phyloP scores from a whole-genome alignment of 1,140 invertebrate species.

The Cylas formicarius region DNA sequence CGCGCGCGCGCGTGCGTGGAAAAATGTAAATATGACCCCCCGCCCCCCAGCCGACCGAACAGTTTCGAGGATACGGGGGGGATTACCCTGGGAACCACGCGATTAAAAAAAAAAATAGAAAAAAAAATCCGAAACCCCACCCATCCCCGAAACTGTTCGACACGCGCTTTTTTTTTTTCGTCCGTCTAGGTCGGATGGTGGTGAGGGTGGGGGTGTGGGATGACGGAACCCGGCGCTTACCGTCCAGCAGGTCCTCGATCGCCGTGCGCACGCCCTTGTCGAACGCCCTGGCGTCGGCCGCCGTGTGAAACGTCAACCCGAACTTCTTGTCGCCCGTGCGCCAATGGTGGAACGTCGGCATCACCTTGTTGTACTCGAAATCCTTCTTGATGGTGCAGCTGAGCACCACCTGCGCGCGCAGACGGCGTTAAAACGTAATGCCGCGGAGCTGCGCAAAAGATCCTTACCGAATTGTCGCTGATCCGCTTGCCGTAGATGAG shows the following conservation, averaged over 20 bases:
- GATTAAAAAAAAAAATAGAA: no score
- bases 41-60: no score
- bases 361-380: constrained; percentile 95
- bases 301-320: constrained; percentile 90
- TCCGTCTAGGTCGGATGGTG: not conserved
- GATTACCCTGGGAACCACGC: no score
- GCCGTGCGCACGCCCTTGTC: constrained; percentile 86
- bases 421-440: not conserved
- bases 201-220: not conserved
- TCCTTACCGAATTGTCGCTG: constrained; percentile 79
- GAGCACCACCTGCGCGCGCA: constrained; percentile 69
- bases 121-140: no score
- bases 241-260: constrained; percentile 84
- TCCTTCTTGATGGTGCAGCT: constrained; percentile 93
- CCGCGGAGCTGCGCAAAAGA: not conserved
- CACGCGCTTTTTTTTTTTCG: not conserved
- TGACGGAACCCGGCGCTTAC: constrained; percentile 61
- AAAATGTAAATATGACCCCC: no score
- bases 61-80: no score
- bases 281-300: constrained; percentile 88
- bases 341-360: constrained; percentile 98
- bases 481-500: constrained; percentile 87
- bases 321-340: constrained; percentile 90
- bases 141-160: no score
- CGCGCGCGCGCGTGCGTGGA: no score